Base-by-base conservation (phyloP, 2,888 invertebrate species). In the Eurois occulta region DNA sequence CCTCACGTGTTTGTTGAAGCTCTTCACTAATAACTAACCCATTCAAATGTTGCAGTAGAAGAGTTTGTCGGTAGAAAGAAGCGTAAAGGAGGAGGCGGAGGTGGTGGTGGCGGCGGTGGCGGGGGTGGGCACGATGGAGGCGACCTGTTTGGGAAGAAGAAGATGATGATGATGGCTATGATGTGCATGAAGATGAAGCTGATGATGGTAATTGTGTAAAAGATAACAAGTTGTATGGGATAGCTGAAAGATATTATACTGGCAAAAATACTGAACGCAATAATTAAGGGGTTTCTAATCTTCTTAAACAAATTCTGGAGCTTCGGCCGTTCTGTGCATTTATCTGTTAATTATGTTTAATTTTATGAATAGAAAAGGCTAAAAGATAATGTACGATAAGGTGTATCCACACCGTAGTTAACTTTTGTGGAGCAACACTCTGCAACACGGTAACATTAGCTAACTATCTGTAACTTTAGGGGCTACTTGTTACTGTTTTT, bases 81-180 rank as follows among this genome's bases (percentile, higher is more conserved):
- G 77, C 90, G 94, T 13, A 95, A 95, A 90, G 96, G 96, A 5
- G 93, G 93, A 3, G 93, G 93, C 0, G 93, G 94, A 0, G 95
- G 93, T 0, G 94, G 93, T 18, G 21, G 60, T 0, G 96, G 94
- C 0, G 85, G 75, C 0, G 84, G 78, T 0, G 85, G 76, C 0
- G 85, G 97, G 96, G 68, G 67, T 6, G 94, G 95, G 2, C 95
- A 94, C 0, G 93, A 93, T 2, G 93, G 91, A 4, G 94, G 94
- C 1, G 95, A 94, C 0, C 93, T 92, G 0, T 95, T 94, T 18
- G 96, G 96, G 3, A 97, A 97, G 90, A 97, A 97, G 90, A 97
- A 97, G 81, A 97, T 97, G 95, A 97, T 97, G 97, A 97, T 97
- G 97, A 97, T 97, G 97, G 97, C 97, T 16, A 97, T 97, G 96